A percentile compares a stretch with the other conserved stretches of the same genome.
Evolutionary conservation across 2,797 vertebrate species (phyloP).

Genomic region (Nyctalus aviator): DNA sequence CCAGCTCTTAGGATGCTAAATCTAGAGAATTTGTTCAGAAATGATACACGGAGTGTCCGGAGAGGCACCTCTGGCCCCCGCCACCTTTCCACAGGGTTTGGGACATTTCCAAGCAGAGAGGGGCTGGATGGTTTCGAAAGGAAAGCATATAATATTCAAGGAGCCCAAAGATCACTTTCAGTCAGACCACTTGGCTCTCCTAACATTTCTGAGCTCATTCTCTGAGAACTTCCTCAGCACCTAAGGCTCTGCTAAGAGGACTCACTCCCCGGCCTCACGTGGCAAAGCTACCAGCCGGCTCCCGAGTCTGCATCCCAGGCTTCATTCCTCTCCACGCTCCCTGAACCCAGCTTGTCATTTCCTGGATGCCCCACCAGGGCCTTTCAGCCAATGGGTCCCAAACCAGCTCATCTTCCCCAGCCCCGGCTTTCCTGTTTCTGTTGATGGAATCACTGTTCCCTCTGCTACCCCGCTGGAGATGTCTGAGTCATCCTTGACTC

Average conservation of each 20-base stretch:
- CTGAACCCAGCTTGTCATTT: conserved; percentile 37
- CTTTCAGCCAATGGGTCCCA: neutral
- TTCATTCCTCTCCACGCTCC: neutral
- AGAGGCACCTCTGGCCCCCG: neutral
- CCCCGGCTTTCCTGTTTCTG: conserved; percentile 31
- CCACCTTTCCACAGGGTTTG: neutral
- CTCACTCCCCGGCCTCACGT: neutral
- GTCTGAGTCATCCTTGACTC: conserved; percentile 68
- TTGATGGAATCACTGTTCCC: conserved; percentile 73
- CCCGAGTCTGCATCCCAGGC: neutral
- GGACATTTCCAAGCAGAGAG: neutral
- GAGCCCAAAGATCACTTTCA: neutral
- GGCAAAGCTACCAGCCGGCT: neutral
- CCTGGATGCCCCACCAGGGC: neutral
- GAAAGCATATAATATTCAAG: conserved; percentile 74
- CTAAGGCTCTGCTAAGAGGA: conserved; percentile 13
- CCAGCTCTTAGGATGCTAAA: neutral
- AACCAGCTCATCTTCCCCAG: neutral
- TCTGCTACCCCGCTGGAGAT: conserved; percentile 43
- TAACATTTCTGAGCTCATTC: neutral
- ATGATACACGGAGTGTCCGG: neutral
- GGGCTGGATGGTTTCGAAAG: conserved; percentile 66
- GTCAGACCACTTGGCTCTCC: neutral
- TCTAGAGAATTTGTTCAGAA: neutral
- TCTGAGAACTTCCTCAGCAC: neutral